These are phyloP conservation scores for Melanitta fusca DNA, from an alignment of 2,797 vertebrate species.

Conservation along the genomic window DNA sequence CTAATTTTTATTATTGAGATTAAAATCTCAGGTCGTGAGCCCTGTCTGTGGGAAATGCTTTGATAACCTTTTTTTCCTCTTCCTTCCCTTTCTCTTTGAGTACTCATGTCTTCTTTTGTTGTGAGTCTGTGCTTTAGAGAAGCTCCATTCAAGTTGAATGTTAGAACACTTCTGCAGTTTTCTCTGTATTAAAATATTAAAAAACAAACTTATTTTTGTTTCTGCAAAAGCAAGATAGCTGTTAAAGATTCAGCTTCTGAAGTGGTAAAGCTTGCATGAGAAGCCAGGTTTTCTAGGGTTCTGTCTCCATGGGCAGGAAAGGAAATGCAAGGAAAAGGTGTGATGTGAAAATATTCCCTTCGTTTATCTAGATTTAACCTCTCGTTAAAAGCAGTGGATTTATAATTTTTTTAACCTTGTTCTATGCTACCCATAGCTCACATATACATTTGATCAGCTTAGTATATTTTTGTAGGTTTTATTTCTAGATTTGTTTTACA, in stretches of 20 bases:
- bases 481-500: neutral
- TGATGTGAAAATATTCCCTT: neutral
- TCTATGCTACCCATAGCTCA: neutral
- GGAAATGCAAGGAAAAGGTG: neutral
- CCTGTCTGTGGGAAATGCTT: accelerated
- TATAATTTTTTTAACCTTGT: neutral
- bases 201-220: neutral
- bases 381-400: neutral
- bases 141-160: neutral
- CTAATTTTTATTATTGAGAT: neutral
- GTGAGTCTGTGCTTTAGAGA: neutral
- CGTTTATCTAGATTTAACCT: neutral
- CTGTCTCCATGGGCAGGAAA: neutral
- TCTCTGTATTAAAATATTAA: neutral
- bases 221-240: neutral
- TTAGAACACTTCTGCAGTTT: neutral
- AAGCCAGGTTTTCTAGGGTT: neutral
- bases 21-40: neutral
- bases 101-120: neutral
- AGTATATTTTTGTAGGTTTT: neutral
- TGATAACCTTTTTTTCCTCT: neutral
- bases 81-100: neutral
- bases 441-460: neutral
- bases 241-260: neutral
- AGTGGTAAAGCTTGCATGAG: too few species aligned